Percentiles rank a stretch among this genome's conserved stretches.
Evolutionary conservation across 1,140 invertebrate genomes (phyloP).

Genomic region (Zaprionus kolodkinae): DNA sequence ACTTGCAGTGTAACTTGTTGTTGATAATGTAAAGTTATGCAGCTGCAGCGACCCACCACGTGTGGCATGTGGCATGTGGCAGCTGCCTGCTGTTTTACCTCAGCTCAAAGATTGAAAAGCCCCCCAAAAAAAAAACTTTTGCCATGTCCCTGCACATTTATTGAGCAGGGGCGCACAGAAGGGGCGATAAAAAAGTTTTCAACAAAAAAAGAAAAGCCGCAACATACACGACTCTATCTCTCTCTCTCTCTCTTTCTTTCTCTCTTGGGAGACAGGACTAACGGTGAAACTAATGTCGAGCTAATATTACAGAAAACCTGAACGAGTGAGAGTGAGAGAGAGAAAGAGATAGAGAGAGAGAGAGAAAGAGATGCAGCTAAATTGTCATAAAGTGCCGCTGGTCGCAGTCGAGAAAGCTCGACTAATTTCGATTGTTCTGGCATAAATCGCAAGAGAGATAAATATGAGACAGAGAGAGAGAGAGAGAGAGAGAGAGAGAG

Average conservation of each 20-base stretch:
- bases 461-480: not conserved
- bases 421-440: constrained; percentile 30
- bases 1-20: not conserved
- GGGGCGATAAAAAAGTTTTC: constrained; percentile 35
- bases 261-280: not conserved
- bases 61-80: constrained; percentile 39
- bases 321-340: not conserved
- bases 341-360: not conserved
- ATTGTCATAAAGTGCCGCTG: constrained; percentile 50
- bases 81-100: constrained; percentile 16
- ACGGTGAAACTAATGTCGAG: constrained; percentile 28
- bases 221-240: constrained; percentile 6
- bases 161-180: constrained; percentile 16
- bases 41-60: not conserved
- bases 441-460: not conserved
- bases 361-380: constrained; percentile 11
- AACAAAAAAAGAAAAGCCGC: constrained; percentile 12
- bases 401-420: constrained; percentile 3
- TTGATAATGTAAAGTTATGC: constrained; percentile 51
- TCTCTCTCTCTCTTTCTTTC: not conserved
- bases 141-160: constrained; percentile 17
- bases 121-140: constrained; percentile 19
- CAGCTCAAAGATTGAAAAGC: constrained; percentile 31
- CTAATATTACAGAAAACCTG: constrained; percentile 33
- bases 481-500: not conserved